A percentile compares a stretch with the other conserved stretches of the same genome.
phyloP scores from a whole-genome alignment of 2,797 vertebrate species.

The Tapirus indicus region DNA sequence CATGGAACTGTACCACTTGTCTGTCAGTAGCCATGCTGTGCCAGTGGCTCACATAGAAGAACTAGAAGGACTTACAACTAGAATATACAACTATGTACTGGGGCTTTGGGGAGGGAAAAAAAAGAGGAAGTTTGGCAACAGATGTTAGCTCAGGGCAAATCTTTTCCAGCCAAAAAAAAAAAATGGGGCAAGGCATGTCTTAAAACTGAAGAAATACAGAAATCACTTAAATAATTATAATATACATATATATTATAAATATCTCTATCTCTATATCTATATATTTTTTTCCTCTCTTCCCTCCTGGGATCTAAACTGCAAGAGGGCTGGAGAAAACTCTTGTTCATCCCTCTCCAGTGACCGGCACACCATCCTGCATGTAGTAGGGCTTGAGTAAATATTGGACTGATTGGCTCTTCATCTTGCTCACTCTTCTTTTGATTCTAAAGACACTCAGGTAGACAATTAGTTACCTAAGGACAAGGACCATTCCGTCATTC shows the following conservation, averaged over 20 bases:
- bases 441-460: background rate
- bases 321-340: background rate
- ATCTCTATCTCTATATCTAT: background rate
- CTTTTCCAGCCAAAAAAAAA: too few relatives aligned
- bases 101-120: too few relatives aligned
- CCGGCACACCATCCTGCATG: background rate
- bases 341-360: background rate
- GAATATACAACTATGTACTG: too few relatives aligned
- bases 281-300: background rate
- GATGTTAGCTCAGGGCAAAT: too few relatives aligned
- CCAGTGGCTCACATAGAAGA: too few relatives aligned
- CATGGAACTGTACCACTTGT: too few relatives aligned
- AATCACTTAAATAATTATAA: slow-evolving; percentile 26
- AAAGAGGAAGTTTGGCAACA: too few relatives aligned
- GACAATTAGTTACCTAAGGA: background rate
- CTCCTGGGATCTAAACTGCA: background rate
- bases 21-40: too few relatives aligned
- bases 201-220: background rate
- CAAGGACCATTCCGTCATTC: background rate
- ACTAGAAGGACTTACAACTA: too few relatives aligned
- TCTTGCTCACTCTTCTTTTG: background rate
- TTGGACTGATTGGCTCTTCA: background rate
- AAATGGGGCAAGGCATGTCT: background rate
- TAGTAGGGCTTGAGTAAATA: background rate
- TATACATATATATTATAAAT: background rate